Base-by-base conservation (phyloP, 2,797 vertebrate species). In the Megalops cyprinoides region DNA sequence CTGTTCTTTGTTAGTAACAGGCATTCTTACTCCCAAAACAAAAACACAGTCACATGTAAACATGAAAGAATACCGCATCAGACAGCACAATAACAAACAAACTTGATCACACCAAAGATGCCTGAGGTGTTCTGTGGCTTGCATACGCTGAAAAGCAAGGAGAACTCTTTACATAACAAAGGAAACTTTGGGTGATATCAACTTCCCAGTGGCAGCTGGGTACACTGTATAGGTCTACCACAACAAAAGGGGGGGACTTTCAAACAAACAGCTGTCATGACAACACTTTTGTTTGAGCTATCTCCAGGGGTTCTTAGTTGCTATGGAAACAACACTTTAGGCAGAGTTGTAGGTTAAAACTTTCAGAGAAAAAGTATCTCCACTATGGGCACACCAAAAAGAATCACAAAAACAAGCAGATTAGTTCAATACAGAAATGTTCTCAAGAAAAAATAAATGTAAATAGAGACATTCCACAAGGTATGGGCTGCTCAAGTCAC, bases 281-380 rank as follows among this genome's bases (percentile, higher is more conserved):
- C 89, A 84, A 91, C 86, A 79, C 71, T 78, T 78, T 74, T 88
- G 81, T 87, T 82, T 74, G 55, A 51, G 79, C 18, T 80, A 49
- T 56, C 49, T 55, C 49, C 9, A 20, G 48, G 76, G 37, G 62
- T 46, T 73, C 48, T 28, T 39, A 48, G 62, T 81, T 81, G 75
- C 75, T 58, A 81, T 71, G 80, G 75, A 67, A 62, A 42, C 53
- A 71, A 77, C 48, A n/a, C 37, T 23, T 42, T 31, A 42, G 62
- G 37, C 46, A 53, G n/a, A 37, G 74, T 48, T 49, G 44, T 37
- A 51, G 51, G n/a, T 18, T 65, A 7, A 78, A 78, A 62, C 58
- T 76, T 76, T 55, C 48, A 53, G 20, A 28, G n/a, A 31, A 34
- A 53, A n/a, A 18, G 31, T 18, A 37, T 9, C 20, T 34, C 2